Conservation (phyloP, 2,888 invertebrate genomes). For the Neocrepidodera transversa region DNA sequence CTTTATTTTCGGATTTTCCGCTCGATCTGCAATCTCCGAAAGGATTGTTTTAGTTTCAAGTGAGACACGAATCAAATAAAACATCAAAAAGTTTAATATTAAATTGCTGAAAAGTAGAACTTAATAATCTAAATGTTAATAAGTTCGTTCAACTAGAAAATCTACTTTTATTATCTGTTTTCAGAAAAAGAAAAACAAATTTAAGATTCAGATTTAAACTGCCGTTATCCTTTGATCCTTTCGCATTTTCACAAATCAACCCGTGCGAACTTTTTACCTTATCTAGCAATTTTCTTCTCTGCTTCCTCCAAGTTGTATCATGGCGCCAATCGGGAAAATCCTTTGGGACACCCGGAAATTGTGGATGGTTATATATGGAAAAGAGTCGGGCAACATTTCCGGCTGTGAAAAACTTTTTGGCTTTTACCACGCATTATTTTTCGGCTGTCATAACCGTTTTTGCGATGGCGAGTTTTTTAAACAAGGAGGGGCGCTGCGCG, state of each 20-base stretch:
- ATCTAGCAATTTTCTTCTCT: constrained; percentile 27
- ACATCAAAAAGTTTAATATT: too few relatives aligned
- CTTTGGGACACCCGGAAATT: constrained; percentile 50
- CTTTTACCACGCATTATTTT: constrained; percentile 39
- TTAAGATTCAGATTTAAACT: not conserved
- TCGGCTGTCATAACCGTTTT: constrained; percentile 37
- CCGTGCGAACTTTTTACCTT: constrained; percentile 25
- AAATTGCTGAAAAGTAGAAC: too few relatives aligned
- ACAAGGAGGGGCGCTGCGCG: constrained; percentile 1
- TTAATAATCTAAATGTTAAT: too few relatives aligned
- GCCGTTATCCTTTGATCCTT: not conserved
- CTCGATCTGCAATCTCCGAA: not conserved
- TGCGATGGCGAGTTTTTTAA: constrained; percentile 21
- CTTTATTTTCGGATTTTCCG: constrained; percentile 9
- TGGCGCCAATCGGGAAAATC: constrained; percentile 35
- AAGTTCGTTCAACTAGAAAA: too few relatives aligned
- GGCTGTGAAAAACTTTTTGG: constrained; percentile 33
- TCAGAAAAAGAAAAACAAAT: not conserved
- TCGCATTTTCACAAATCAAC: constrained; percentile 12
- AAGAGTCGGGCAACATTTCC: constrained; percentile 41
- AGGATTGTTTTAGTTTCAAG: constrained; percentile 15
- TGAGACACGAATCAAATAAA: too few relatives aligned
- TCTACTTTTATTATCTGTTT: not conserved
- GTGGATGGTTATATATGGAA: constrained; percentile 53
- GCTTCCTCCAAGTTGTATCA: constrained; percentile 30